Conservation (phyloP, 2,888 invertebrate genomes). For the Cryptocheilus praepositus region DNA sequence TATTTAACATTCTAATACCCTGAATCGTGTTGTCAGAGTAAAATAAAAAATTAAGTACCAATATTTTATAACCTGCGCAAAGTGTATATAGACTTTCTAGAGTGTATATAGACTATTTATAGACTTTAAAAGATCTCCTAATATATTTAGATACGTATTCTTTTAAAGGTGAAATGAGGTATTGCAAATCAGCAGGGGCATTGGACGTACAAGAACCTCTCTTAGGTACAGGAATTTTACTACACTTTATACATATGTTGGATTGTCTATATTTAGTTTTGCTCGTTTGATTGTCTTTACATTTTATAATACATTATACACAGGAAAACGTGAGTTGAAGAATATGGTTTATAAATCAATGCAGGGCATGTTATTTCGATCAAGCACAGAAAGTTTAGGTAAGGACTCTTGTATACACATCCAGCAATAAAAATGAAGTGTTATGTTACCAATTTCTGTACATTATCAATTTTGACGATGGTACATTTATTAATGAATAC, state of each 20-base stretch:
- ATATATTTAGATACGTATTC: constrained; percentile 26
- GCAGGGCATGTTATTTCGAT: too few species aligned
- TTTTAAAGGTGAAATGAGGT: constrained; percentile 58
- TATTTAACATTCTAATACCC: neutral
- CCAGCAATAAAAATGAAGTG: too few species aligned
- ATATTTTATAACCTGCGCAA: constrained; percentile 6
- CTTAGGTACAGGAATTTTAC: neutral
- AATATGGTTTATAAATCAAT: neutral
- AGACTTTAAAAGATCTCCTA: constrained; percentile 16
- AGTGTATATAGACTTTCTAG: constrained; percentile 12
- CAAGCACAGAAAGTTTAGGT: neutral
- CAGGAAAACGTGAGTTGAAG: neutral
- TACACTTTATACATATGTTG: too few species aligned
- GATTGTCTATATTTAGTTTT: constrained; percentile 4
- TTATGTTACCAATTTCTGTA: too few species aligned
- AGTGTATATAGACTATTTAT: constrained; percentile 16
- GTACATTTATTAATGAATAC: too few species aligned
- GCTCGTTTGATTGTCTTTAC: neutral
- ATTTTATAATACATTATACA: constrained; percentile 5
- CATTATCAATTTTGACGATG: too few species aligned
- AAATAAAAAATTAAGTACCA: constrained; percentile 10
- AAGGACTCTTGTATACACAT: neutral
- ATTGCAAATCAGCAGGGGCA: constrained; percentile 64
- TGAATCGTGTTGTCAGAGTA: too few species aligned
- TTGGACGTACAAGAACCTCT: constrained; percentile 51